Evolutionary conservation across 2,113 vertebrate genomes (phyloP), one percentile per base, ranked within the genome.

Genomic region (Myrmecobius fasciatus): DNA sequence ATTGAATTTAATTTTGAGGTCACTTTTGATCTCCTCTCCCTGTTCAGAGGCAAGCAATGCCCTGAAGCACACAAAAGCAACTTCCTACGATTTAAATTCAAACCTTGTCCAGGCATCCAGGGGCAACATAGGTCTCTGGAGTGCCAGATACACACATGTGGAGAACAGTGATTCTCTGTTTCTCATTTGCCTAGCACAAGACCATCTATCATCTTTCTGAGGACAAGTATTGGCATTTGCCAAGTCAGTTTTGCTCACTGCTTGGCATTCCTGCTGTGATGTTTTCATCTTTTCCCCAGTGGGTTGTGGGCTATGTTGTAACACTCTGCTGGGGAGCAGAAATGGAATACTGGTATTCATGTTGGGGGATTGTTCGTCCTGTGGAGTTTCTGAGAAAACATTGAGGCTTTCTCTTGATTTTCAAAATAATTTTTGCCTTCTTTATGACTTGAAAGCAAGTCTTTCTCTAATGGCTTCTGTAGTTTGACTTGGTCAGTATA

Each of bases 141-240:
- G 75, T 8, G 6, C 17, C 53, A 52, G 46, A 1, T 36, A 8
- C 0, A 0, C 5, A 47, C 4, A 4, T 9, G 17, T 8, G 12
- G 47, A n/a, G 49, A 2, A 28, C 11, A 3, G 43, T 3, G 25
- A 28, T 53, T 91, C 91, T 94, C 24, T 22, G 48, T 92, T 93
- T 91, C 53, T 95, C 36, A n/a, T 8, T 90, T 11, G 22, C 46
- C 56, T 43, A 53, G 89, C 43, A 31, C 11, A 56, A 53, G 12
- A 46, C 43, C 26, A 26, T 47, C 7, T 6, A 47, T 4, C 0
- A 52, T n/a, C 26, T 49, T 22, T 20, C 67, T 31, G 67, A 94
- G 93, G 93, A 46, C 93, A 53, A 83, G 47, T 89, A 53, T 36
- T 48, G 90, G 91, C 47, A 48, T 89, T 8, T 48, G 91, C 54